Evolutionary conservation across 2,113 vertebrate species (phyloP), one percentile per base, ranked within the genome.

Genomic region (Helogale parvula): DNA sequence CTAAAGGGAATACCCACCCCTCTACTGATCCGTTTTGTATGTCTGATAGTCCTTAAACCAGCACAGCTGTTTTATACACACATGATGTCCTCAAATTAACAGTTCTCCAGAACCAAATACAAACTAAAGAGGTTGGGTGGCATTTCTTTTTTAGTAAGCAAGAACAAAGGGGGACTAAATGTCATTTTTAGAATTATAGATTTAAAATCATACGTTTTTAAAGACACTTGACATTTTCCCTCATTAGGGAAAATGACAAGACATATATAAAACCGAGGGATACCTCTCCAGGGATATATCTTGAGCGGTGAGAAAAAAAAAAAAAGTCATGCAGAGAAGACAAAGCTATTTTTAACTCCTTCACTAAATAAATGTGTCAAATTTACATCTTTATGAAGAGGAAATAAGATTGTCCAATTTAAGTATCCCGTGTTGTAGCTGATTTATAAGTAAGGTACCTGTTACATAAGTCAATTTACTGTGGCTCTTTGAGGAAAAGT

Each of bases 11-110:
- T 41, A 93, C 88, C 38, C 33, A 45, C 6, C 3, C 3, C 23
- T 11, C 77, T 71, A 82, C 65, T 89, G 35, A 80, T 85, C 21
- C 74, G 27, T 45, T 79, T 90, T 69, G 14, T 80, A 38, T 76
- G 6, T 71, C 25, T 88, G 72, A 92, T 57, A 74, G 97, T 96
- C 90, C 87, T 92, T 47, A 76, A 86, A 72, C 3, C 21, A 93
- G 16, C 3, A 57, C 1, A 88, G 15, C 3, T 50, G 88, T 88
- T 54, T 68, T 38, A 92, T 41, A 66, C 6, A 35, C 11, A 77
- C 13, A 52, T 35, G 41, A 84, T 10, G 52, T 52, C 72, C 7
- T 68, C 35, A 88, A 79, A 72, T 80, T 38, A 80, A 47, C 71
- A 88, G 31, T 93, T 85, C 13, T 68, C 72, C 29, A 81, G 65